phyloP scores from a whole-genome alignment of 1,140 invertebrate species.

The Caenorhabditis briggsae region DNA sequence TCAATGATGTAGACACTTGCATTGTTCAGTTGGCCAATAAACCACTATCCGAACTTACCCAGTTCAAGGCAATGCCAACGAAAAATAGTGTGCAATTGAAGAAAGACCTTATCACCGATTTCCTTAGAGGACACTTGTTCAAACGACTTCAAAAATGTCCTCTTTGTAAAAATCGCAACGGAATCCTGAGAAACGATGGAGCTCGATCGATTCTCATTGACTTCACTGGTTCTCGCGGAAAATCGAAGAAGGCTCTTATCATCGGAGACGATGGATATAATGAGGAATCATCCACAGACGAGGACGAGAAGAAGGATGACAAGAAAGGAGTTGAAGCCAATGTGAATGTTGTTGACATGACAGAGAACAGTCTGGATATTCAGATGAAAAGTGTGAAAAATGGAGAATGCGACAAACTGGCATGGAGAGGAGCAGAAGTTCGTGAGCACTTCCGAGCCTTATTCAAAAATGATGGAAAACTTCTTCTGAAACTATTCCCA shows the following conservation, averaged over 20 bases:
- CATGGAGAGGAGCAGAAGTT: slow-evolving; percentile 74
- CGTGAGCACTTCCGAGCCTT: slow-evolving; percentile 84
- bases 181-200: slow-evolving; percentile 71
- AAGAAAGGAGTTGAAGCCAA: neutral
- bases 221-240: slow-evolving; percentile 64
- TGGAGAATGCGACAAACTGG: slow-evolving; percentile 66
- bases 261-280: slow-evolving; percentile 33
- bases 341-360: neutral
- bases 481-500: slow-evolving; percentile 84
- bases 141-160: slow-evolving; percentile 72
- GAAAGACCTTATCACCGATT: slow-evolving; percentile 61
- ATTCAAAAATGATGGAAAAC: slow-evolving; percentile 85
- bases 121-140: slow-evolving; percentile 65
- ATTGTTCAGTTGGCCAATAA: slow-evolving; percentile 19
- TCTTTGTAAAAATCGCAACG: slow-evolving; percentile 73
- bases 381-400: slow-evolving; percentile 45
- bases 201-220: slow-evolving; percentile 71
- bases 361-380: slow-evolving; percentile 35
- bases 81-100: slow-evolving; percentile 66
- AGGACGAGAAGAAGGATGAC: slow-evolving; percentile 50
- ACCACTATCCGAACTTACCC: slow-evolving; percentile 3
- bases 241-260: slow-evolving; percentile 51
- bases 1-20: neutral
- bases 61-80: slow-evolving; percentile 44
- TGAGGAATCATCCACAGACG: slow-evolving; percentile 43